phyloP scores from a whole-genome alignment of 2,888 invertebrate genomes.

The Yponomeuta malinellus region DNA sequence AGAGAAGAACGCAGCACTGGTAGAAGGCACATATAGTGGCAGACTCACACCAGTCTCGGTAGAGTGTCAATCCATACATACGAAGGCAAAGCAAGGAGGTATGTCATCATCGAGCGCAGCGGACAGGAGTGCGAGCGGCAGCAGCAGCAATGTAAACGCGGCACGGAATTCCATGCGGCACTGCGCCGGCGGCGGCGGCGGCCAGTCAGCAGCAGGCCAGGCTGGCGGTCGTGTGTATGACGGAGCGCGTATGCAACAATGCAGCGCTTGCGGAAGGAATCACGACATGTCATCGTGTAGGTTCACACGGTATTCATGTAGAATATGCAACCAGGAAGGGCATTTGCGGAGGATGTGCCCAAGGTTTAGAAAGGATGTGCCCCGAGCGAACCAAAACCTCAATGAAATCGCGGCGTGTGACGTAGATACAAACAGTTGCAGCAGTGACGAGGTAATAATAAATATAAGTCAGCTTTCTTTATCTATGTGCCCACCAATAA shows the following conservation, averaged over 20 bases:
- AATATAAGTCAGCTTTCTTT: too few species aligned
- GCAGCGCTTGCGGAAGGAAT: conserved; percentile 17
- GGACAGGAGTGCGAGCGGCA: not conserved
- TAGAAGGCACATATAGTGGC: too few species aligned
- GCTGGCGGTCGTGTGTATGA: not conserved
- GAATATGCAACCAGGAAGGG: conserved; percentile 6
- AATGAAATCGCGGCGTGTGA: too few species aligned
- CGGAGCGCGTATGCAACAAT: not conserved
- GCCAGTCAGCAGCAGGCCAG: not conserved
- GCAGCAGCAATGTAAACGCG: not conserved
- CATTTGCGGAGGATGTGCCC: conserved; percentile 16
- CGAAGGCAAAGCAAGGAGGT: not conserved
- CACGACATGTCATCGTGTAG: conserved; percentile 15
- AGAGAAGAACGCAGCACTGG: too few species aligned
- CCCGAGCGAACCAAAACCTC: not conserved
- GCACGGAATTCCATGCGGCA: not conserved
- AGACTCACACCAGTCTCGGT: conserved; percentile 10
- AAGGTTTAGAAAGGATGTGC: not conserved
- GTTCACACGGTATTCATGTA: conserved; percentile 19
- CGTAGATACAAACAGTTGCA: too few species aligned
- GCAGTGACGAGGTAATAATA: too few species aligned
- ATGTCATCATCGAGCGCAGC: too few species aligned
- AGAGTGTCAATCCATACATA: too few species aligned
- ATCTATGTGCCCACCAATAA: too few species aligned
- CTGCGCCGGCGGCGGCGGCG: too few species aligned